Evolutionary conservation across 2,888 invertebrate species (phyloP), one percentile per base, ranked within the genome.

Genomic region (Calliscelio sp.): DNA sequence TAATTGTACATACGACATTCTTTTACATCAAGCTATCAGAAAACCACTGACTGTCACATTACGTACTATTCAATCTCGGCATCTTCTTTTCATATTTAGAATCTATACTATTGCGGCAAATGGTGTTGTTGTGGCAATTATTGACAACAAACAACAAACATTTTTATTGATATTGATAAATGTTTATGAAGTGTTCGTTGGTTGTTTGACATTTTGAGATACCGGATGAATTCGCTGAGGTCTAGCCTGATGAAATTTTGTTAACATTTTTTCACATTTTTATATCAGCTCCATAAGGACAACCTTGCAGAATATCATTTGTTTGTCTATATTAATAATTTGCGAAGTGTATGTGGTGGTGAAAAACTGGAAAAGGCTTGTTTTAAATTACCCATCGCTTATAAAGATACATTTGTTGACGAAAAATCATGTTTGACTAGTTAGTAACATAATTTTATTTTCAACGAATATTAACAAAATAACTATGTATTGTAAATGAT

Each of bases 401-500:
- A 59, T 22, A 38, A 61, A 70, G 14, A 65, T 4, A 44, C 41
- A 71, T 75, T 81, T 46, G 24, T 46, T 75, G 14, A 75, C 16
- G 24, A 77, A n/a, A n/a, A 82, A 63, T 71, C 55, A 46, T 66
- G 65, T 71, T 82, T 77, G 53, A 71, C 49, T 82, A 66, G 82
- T 71, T 82, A 82, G 81, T 46, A 18, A 61, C 63, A 59, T 61
- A 55, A 73, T 57, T 82, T 82, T 65, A 61, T 68, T 79, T 83
- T 71, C 66, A 79, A 83, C 74, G 55, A 83, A 74, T 83, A 74
- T 79, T 78, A 74, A 84, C 66, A 74, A 79, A 70, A 51, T 65
- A 70, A 75, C 44, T 66, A 71, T 80, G 80, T 84, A 84, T 46
- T 75, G 77, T 84, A 80, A 80, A 84, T 65, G 55, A 75, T 65